Percentiles rank a stretch among this genome's conserved stretches.
Conservation (phyloP, 2,113 vertebrate genomes). For the human region GRCh38 chr5:125810001-125810500, state of each 20-base stretch:
- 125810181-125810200: background rate
- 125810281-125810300: constrained; percentile 1
- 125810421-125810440: background rate
- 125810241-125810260: background rate
- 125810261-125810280: background rate
- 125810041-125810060: background rate
- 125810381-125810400: background rate
- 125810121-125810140: background rate
- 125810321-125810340: background rate
- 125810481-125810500: background rate
- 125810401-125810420: background rate
- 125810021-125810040: background rate
- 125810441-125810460: background rate
- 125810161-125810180: background rate
- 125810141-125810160: background rate
- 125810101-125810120: background rate
- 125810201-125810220: background rate
- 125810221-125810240: background rate
- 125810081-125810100: background rate
- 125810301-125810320: background rate
- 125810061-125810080: background rate
- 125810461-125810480: background rate
- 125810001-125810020: background rate
- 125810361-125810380: background rate
- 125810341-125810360: background rate